Conservation (phyloP, 2,797 vertebrate species). For the Coregonus sp. region DNA sequence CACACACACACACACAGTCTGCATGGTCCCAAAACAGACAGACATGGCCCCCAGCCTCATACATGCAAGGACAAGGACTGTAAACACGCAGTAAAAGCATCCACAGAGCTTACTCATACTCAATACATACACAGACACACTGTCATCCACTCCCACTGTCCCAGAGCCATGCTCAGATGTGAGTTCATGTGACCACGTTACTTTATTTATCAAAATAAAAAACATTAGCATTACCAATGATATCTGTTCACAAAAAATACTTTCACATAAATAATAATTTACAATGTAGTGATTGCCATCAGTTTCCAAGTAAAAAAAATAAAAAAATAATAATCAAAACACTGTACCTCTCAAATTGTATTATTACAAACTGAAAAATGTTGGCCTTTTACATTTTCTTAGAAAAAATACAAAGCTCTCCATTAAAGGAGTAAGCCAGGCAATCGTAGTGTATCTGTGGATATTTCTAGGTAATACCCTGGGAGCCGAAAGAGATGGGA, state of each 20-base stretch:
- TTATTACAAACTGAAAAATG: background rate
- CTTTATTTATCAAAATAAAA: background rate
- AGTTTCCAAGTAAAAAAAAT: background rate
- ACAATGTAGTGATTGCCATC: background rate
- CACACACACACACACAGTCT: constrained; percentile 11
- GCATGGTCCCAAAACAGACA: constrained; percentile 18
- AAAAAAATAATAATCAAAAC: background rate
- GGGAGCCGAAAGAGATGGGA: constrained; percentile 30
- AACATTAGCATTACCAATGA: background rate
- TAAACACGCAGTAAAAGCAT: constrained; percentile 28
- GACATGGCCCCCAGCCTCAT: constrained; percentile 41
- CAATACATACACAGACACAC: background rate
- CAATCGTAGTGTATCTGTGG: constrained; percentile 23
- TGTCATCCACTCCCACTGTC: background rate
- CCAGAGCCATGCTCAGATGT: background rate
- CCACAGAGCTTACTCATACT: background rate
- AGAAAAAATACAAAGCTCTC: background rate
- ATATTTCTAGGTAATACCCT: constrained; percentile 22
- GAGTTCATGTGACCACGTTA: background rate
- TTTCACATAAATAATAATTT: too few species aligned
- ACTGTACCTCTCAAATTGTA: background rate
- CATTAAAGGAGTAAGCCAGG: constrained; percentile 23
- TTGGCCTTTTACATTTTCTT: background rate
- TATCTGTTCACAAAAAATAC: background rate
- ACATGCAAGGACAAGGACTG: constrained; percentile 31